Evolutionary conservation across 1,140 invertebrate genomes (phyloP), one percentile per base, ranked within the genome.

Genomic region (Homalodisca vitripennis): DNA sequence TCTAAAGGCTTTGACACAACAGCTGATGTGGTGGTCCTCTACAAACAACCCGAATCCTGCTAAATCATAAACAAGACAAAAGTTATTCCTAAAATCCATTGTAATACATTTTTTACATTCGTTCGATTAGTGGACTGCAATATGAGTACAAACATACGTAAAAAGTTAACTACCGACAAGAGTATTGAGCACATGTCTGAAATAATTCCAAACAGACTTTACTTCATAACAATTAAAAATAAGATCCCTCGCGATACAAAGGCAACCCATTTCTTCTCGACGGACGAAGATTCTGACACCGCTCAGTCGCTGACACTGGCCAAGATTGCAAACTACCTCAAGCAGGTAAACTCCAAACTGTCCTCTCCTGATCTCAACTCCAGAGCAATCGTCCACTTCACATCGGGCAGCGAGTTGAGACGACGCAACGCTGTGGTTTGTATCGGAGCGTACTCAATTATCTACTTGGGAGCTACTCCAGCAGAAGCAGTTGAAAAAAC

Each of bases 401-500:
- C 48, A 10, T 12, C 48, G 3, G 48, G 48, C 3, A 51, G 48
- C 22, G 48, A 51, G 22, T 20, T 14, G 22, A 51, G n/a, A 51
- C 17, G 48, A 51, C 6, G 48, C 3, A 51, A 51, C n/a, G 48
- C 3, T 51, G 48, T 22, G 3, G n/a, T 51, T 51, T 51, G 17
- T 14, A 51, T 51, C 22, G 48, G 48, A 51, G 48, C n/a, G n/a
- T 51, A 51, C 22, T 14, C 48, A 51, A 51, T 51, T 14, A 51
- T 22, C 17, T 3, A n/a, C n/a, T 22, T 51, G 14, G 2, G 22
- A 51, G 22, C 22, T 14, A 51, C 14, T 20, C 6, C n/a, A 12
- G 48, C 17, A 12, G 3, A 51, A n/a, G 48, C 22, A 10, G 48
- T 22, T 12, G 48, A 51, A 3, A 51, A 51, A 51, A n/a, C 48